Percentiles rank a stretch among this genome's conserved stretches.
phyloP scores from a whole-genome alignment of 2,888 invertebrate species.

The Napeogenes sylphis region DNA sequence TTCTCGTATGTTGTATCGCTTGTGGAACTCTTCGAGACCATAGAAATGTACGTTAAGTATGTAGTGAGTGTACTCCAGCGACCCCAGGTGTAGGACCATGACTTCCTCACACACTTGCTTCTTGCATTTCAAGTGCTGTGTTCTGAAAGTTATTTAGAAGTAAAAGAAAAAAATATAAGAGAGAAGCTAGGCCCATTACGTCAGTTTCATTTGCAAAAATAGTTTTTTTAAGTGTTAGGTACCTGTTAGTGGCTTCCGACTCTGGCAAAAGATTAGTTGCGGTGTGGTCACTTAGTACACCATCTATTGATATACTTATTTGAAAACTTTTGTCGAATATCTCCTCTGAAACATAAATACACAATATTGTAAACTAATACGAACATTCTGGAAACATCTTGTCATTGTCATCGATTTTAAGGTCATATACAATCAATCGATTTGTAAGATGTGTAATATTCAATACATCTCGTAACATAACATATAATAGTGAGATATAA shows the following conservation, averaged over 20 bases:
- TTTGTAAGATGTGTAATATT: too few relatives aligned
- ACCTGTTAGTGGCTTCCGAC: slow-evolving; percentile 85
- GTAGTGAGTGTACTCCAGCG: slow-evolving; percentile 92
- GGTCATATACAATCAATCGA: too few relatives aligned
- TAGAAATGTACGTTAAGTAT: slow-evolving; percentile 89
- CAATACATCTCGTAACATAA: too few relatives aligned
- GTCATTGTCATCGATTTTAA: too few relatives aligned
- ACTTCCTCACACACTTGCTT: slow-evolving; percentile 91
- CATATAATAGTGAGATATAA: too few relatives aligned
- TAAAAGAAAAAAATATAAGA: too few relatives aligned
- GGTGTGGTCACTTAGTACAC: slow-evolving; percentile 85
- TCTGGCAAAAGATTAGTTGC: slow-evolving; percentile 81
- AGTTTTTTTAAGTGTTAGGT: neutral
- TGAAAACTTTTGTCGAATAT: slow-evolving; percentile 93
- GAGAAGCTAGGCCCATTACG: too few relatives aligned
- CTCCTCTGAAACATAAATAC: slow-evolving; percentile 82
- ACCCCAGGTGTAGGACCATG: slow-evolving; percentile 92
- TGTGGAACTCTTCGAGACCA: slow-evolving; percentile 90
- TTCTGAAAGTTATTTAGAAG: slow-evolving; percentile 64
- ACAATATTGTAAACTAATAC: neutral
- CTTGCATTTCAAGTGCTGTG: slow-evolving; percentile 88
- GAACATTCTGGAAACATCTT: neutral
- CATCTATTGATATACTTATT: slow-evolving; percentile 90
- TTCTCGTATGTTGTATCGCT: slow-evolving; percentile 89
- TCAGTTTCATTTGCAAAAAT: too few relatives aligned